phyloP scores from a whole-genome alignment of 2,888 invertebrate species.

The Lordiphosa fenestrarum region DNA sequence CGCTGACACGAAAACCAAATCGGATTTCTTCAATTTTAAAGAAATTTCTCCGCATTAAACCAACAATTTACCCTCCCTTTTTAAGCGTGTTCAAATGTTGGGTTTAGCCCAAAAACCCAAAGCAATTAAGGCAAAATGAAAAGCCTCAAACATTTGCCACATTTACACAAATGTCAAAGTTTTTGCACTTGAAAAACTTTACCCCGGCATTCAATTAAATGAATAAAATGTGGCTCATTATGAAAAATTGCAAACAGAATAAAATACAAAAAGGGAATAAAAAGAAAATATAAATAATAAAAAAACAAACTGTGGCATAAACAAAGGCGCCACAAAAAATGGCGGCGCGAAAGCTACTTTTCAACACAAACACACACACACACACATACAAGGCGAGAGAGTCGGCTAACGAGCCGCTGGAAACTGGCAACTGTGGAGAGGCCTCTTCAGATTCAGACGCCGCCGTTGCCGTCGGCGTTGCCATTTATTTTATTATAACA shows the following conservation, averaged over 20 bases:
- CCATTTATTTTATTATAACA: constrained; percentile 70
- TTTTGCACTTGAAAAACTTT: constrained; percentile 76
- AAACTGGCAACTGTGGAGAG: constrained; percentile 61
- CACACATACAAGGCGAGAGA: constrained; percentile 17
- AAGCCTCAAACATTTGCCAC: constrained; percentile 59
- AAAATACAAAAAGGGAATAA: constrained; percentile 41
- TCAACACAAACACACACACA: constrained; percentile 36
- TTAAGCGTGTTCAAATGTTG: too few relatives aligned
- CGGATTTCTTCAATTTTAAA: too few relatives aligned
- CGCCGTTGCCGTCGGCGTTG: constrained; percentile 64
- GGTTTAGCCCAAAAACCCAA: constrained; percentile 22
- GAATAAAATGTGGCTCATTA: constrained; percentile 63
- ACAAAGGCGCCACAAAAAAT: constrained; percentile 78
- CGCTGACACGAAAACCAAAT: too few relatives aligned
- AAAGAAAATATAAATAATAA: constrained; percentile 19
- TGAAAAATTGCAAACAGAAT: constrained; percentile 63
- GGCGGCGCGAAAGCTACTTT: constrained; percentile 79
- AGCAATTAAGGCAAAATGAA: constrained; percentile 16
- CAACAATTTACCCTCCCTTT: too few relatives aligned
- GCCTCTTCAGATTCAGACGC: constrained; percentile 54
- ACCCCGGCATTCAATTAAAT: constrained; percentile 50
- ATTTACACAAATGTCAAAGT: constrained; percentile 74
- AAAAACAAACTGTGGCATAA: constrained; percentile 61
- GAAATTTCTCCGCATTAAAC: too few relatives aligned
- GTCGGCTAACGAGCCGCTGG: constrained; percentile 19